Conservation (phyloP, 1,140 invertebrate genomes). For the Apis florea region DNA sequence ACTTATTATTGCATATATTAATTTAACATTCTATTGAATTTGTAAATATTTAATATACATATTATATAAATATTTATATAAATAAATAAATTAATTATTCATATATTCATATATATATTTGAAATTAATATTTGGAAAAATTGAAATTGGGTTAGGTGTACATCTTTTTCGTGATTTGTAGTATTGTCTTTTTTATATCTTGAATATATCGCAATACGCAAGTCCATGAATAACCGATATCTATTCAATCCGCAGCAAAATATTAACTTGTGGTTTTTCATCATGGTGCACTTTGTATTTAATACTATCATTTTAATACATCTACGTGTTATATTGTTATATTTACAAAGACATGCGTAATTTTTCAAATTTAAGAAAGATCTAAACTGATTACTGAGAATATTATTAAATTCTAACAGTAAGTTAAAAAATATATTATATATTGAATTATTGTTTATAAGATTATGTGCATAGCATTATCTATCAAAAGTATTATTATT, state of each 20-base stretch:
- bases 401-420: slow-evolving; percentile 33
- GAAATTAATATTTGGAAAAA: not conserved
- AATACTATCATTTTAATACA: not conserved
- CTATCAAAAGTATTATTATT: not conserved
- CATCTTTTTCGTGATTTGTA: not conserved
- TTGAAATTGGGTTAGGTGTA: slow-evolving; percentile 3
- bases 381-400: slow-evolving; percentile 2
- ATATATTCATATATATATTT: not conserved
- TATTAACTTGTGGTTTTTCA: slow-evolving; percentile 39
- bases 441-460: not conserved
- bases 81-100: not conserved
- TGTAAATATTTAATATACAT: not conserved
- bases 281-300: slow-evolving; percentile 8
- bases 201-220: slow-evolving; percentile 18
- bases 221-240: slow-evolving; percentile 33
- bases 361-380: slow-evolving; percentile 20
- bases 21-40: not conserved
- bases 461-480: not conserved
- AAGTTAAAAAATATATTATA: slow-evolving; percentile 8
- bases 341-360: not conserved
- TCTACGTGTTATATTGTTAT: slow-evolving; percentile 8
- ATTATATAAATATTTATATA: not conserved
- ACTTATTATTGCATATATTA: not conserved
- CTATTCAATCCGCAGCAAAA: slow-evolving; percentile 11
- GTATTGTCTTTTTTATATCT: slow-evolving; percentile 13